Conservation (phyloP, 1,140 invertebrate genomes). For the Rhagoletis zephyria region DNA sequence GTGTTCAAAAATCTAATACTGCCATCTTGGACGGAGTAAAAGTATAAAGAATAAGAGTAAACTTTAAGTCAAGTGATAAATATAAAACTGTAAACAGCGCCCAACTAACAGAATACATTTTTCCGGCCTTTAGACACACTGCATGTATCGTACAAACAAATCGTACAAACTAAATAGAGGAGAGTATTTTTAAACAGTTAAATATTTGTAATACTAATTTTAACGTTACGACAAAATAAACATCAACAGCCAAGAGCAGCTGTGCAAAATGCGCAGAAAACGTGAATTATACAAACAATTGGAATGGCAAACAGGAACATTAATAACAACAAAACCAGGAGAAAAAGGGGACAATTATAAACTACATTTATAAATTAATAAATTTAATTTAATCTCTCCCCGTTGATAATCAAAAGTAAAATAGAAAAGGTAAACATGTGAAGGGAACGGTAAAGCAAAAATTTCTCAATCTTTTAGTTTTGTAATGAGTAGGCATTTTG, state of each 20-base stretch:
- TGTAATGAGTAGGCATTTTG: no score
- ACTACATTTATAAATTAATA: not conserved
- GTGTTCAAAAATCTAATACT: no score
- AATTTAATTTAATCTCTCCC: no score
- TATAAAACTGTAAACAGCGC: not conserved
- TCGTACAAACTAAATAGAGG: not conserved
- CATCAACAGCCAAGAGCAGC: not conserved
- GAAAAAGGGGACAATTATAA: not conserved
- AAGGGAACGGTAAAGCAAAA: no score
- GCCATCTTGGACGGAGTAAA: no score
- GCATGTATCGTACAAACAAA: not conserved
- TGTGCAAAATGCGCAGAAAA: not conserved
- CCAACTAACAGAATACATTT: not conserved
- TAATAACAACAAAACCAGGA: not conserved
- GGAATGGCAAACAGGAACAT: not conserved
- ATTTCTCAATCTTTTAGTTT: no score
- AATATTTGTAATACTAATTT: conserved; percentile 33
- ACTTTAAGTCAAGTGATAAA: not conserved
- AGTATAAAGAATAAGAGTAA: no score
- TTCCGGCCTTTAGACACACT: not conserved
- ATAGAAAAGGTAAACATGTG: no score
- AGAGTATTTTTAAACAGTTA: conserved; percentile 22
- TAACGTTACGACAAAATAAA: not conserved
- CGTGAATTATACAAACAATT: not conserved
- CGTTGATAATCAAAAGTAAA: no score